These are phyloP conservation scores for Paedocypris sp. DNA, from an alignment of 2,113 vertebrate genomes.

Conservation along the genomic window DNA sequence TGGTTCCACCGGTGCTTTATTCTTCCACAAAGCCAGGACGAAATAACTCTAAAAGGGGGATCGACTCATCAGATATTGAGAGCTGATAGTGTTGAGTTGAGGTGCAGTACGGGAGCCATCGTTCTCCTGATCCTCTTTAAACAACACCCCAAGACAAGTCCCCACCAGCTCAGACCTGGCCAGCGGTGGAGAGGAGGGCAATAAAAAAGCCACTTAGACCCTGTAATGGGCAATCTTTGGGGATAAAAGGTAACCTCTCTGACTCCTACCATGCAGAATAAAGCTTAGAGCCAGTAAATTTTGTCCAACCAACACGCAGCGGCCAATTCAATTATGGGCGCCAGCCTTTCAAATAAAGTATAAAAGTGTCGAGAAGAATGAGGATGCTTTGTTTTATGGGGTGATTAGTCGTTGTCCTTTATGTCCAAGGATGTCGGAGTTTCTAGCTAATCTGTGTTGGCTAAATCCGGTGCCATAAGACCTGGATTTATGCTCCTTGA, in stretches of 20 bases:
- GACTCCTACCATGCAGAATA: constrained; percentile 25
- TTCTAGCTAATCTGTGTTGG: constrained; percentile 33
- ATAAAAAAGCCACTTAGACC: constrained; percentile 40
- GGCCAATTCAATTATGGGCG: constrained; percentile 34
- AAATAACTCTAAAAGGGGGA: constrained; percentile 28
- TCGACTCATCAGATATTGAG: constrained; percentile 28
- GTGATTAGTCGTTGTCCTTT: constrained; percentile 36
- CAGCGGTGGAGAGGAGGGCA: constrained; percentile 1
- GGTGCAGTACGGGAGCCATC: constrained; percentile 8
- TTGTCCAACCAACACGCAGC: constrained; percentile 14
- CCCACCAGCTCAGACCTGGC: constrained; percentile 23
- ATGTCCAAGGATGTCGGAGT: constrained; percentile 24
- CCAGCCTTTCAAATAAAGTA: constrained; percentile 34
- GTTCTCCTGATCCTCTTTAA: constrained; percentile 8
- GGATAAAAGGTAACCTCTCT: constrained; percentile 36
- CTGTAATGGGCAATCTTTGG: constrained; percentile 35
- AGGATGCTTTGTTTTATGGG: constrained; percentile 34
- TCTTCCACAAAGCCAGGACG: constrained; percentile 22
- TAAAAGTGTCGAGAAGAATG: constrained; percentile 38
- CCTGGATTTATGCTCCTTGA: not conserved
- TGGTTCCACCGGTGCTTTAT: constrained; percentile 18
- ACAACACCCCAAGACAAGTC: constrained; percentile 16
- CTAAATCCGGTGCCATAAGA: constrained; percentile 1
- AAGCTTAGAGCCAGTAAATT: constrained; percentile 33
- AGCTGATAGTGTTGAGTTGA: constrained; percentile 31